phyloP scores from a whole-genome alignment of 2,113 vertebrate species.

The Odocoileus hemionus region DNA sequence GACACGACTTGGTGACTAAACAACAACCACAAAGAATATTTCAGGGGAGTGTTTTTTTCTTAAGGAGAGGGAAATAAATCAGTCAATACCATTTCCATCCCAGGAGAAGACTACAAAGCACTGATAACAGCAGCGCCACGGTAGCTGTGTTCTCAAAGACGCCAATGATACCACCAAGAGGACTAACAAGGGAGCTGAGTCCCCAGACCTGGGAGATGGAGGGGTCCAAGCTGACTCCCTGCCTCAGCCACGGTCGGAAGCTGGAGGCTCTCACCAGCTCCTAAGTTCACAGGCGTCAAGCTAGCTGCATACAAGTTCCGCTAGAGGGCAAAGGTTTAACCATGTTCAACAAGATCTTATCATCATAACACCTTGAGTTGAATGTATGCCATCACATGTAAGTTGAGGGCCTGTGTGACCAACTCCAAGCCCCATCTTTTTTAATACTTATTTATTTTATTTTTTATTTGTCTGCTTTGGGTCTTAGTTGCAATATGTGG shows the following conservation, averaged over 20 bases:
- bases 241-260: neutral
- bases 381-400: neutral
- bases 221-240: neutral
- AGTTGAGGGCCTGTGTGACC: neutral
- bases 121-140: too few relatives aligned
- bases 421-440: neutral
- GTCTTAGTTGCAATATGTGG: neutral
- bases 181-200: rapidly evolving
- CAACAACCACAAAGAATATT: neutral
- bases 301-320: neutral
- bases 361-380: neutral
- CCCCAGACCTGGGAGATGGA: neutral
- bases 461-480: neutral
- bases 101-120: neutral
- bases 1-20: neutral
- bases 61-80: neutral
- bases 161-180: neutral
- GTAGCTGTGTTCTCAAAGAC: neutral
- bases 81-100: neutral
- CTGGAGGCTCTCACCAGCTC: neutral
- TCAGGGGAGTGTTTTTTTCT: neutral
- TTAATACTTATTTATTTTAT: neutral
- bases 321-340: neutral
- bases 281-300: neutral
- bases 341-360: neutral